phyloP scores from a whole-genome alignment of 2,113 vertebrate genomes.

The Phalacrocorax pelagicus region DNA sequence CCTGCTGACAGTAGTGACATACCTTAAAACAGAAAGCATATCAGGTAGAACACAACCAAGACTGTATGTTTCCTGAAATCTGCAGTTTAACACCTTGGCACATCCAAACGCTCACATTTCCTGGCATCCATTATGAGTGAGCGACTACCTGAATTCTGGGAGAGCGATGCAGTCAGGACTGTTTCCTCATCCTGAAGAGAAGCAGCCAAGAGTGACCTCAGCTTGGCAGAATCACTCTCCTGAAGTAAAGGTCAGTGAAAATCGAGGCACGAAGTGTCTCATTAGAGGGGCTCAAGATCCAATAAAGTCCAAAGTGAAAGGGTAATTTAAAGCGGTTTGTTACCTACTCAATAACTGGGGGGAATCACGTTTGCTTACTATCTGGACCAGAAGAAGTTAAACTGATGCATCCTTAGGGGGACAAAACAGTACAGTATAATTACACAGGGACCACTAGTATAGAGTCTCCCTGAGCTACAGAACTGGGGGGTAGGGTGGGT shows the following conservation, averaged over 20 bases:
- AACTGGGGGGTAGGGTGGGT: neutral
- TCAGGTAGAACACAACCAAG: neutral
- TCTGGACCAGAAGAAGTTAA: neutral
- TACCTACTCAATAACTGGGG: neutral
- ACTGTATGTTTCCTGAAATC: neutral
- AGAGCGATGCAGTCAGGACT: neutral
- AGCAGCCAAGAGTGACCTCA: neutral
- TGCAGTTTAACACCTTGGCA: neutral
- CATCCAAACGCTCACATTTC: neutral
- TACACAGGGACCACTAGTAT: neutral
- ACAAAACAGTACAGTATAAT: neutral
- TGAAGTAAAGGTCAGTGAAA: conserved; percentile 5
- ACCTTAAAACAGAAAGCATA: neutral
- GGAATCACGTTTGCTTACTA: neutral
- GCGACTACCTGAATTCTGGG: conserved; percentile 2
- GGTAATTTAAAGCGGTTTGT: neutral
- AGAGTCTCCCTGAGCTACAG: neutral
- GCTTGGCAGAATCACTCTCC: neutral
- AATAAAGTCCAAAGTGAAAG: neutral
- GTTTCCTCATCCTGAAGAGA: neutral
- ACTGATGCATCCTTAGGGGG: neutral
- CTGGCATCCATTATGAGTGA: neutral
- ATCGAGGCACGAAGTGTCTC: neutral
- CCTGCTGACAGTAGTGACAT: neutral
- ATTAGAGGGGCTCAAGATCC: neutral